phyloP scores from a whole-genome alignment of 1,140 invertebrate genomes.

The Trinorchestia longiramus region DNA sequence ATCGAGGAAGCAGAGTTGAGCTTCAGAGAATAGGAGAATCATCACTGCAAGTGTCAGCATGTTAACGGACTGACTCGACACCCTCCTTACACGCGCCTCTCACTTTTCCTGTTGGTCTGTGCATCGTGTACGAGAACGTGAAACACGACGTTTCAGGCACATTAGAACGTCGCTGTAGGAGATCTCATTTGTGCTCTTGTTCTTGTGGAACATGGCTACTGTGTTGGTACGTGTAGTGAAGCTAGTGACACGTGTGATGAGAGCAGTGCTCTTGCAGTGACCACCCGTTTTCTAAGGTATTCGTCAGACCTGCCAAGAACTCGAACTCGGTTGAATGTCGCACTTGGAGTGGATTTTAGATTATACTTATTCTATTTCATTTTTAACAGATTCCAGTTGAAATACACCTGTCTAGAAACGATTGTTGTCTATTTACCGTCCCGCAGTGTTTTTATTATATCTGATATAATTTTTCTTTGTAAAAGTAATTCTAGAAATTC shows the following conservation, averaged over 20 bases:
- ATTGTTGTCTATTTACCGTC: neutral
- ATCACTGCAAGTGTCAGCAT: too few relatives aligned
- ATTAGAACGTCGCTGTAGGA: neutral
- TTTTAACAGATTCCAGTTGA: neutral
- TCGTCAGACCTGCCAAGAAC: neutral
- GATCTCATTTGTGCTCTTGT: neutral
- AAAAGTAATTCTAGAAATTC: neutral
- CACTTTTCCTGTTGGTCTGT: neutral
- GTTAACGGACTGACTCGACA: too few relatives aligned
- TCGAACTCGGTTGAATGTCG: neutral
- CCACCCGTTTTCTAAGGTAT: neutral
- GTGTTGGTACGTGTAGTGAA: neutral
- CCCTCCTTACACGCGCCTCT: too few relatives aligned
- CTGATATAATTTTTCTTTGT: neutral
- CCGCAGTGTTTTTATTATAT: neutral
- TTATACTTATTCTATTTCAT: neutral
- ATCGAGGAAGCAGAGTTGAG: too few relatives aligned
- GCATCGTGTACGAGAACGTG: neutral
- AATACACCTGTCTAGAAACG: neutral
- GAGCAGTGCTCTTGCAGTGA: neutral
- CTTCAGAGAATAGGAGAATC: too few relatives aligned
- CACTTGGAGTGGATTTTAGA: neutral
- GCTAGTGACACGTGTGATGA: neutral
- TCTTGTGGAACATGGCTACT: neutral
- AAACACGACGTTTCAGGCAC: neutral